Base-by-base conservation (phyloP, 2,113 vertebrate species). In the Pipa parva region DNA sequence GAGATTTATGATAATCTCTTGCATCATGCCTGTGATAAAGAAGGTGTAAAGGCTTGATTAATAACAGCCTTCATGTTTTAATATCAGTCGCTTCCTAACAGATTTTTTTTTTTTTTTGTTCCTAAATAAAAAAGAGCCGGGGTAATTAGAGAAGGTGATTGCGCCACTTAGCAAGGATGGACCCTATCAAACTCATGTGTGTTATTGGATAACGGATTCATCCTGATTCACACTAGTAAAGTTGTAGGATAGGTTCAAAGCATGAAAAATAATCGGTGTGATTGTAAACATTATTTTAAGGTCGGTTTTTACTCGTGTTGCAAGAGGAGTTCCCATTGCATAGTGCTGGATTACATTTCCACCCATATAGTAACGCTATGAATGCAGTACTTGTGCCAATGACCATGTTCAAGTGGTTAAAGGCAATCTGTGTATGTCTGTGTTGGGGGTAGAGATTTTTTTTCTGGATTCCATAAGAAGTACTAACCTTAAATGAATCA, bases 21-120 rank as follows among this genome's bases (percentile, higher is more conserved):
- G 80, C 83, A 87, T 88, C 86, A 84, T 75, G 85, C 85, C 84
- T 81, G 87, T 89, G 85, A 87, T 90, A 89, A 92, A 85, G 87
- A 89, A 89, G 85, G 89, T 89, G 83, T 85, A 87, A 89, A 89
- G 86, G 79, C 89, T 87, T 92, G 89, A 92, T 90, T 91, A 91
- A 91, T 92, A 86, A 88, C 86, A 88, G 83, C 84, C 87, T 89
- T 89, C 84, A 87, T 62, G 71, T 88, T 87, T 85, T 88, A 88
- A 89, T 88, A 85, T 79, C 87, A 76, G 59, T 83, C 85, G 79
- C 87, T 88, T 88, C 86, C 83, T 84, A 79, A 60, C 73, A 72
- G 77, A 17, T 42, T 42, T 85, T 79, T 75, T 68, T n/a, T n/a
- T n/a, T n/a, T n/a, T n/a, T n/a, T n/a, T n/a, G n/a, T n/a, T 80